Conservation (phyloP, 2,888 invertebrate species). For the Erebia palarica region DNA sequence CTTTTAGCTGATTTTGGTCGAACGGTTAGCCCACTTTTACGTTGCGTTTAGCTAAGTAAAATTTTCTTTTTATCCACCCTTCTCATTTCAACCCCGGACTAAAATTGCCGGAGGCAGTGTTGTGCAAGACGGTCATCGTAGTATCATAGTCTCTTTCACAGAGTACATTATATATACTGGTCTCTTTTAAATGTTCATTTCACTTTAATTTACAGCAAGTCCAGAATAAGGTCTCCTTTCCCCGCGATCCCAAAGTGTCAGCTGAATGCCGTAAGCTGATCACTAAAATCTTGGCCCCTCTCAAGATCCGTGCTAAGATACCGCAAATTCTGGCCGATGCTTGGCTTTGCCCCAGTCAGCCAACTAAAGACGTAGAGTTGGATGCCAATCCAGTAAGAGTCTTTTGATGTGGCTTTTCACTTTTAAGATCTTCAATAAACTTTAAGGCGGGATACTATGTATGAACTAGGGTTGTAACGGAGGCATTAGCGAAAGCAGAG, state of each 20-base stretch:
- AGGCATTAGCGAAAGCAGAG: too few relatives aligned
- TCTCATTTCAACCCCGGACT: too few relatives aligned
- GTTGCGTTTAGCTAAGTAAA: too few relatives aligned
- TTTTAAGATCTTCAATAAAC: background rate
- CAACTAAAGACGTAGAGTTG: conserved; percentile 65
- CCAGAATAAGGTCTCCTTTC: conserved; percentile 86
- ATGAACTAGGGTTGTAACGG: too few relatives aligned
- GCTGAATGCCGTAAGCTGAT: conserved; percentile 86
- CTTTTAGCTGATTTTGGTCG: too few relatives aligned
- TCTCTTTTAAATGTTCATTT: conserved; percentile 15
- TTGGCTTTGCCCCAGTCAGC: conserved; percentile 82
- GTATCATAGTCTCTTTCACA: too few relatives aligned
- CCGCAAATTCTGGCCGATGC: conserved; percentile 85
- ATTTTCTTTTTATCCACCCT: too few relatives aligned
- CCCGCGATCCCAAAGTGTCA: conserved; percentile 85
- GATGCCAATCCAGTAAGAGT: conserved; percentile 45
- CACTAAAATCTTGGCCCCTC: conserved; percentile 86
- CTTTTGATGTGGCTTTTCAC: background rate
- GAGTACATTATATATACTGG: too few relatives aligned
- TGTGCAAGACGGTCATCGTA: too few relatives aligned
- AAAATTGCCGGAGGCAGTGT: too few relatives aligned
- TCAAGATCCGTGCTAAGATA: conserved; percentile 85
- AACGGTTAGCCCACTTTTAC: too few relatives aligned
- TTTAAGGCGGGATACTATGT: background rate
- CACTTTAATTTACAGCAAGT: conserved; percentile 83